phyloP scores from a whole-genome alignment of 2,888 invertebrate species.

The Drosophila hawaiiensis region DNA sequence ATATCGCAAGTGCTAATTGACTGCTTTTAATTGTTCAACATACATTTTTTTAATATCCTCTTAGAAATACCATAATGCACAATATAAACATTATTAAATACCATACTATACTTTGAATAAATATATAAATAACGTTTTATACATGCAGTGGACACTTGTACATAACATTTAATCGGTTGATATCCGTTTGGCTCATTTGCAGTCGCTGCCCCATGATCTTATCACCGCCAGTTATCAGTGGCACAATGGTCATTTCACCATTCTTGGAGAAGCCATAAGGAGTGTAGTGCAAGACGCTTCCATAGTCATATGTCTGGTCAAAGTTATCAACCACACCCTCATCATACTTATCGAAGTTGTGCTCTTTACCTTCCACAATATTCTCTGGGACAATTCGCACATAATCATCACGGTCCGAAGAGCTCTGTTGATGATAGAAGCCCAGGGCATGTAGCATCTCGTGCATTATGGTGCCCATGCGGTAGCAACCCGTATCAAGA shows the following conservation, averaged over 20 bases:
- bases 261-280: conserved; percentile 90
- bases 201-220: conserved; percentile 54
- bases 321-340: conserved; percentile 87
- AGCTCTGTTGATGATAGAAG: conserved; percentile 91
- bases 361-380: conserved; percentile 86
- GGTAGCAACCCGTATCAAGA: conserved; percentile 70
- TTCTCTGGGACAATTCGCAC: conserved; percentile 86
- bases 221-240: conserved; percentile 76
- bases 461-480: conserved; percentile 88
- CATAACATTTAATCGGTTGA: conserved; percentile 59
- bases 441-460: conserved; percentile 91
- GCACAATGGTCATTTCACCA: conserved; percentile 88
- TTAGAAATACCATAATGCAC: not conserved
- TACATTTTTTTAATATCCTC: not conserved
- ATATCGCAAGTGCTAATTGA: not conserved
- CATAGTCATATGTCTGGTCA: conserved; percentile 90
- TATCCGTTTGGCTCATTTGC: conserved; percentile 51
- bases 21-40: not conserved
- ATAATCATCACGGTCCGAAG: conserved; percentile 89
- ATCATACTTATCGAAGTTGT: conserved; percentile 89
- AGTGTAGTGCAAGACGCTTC: conserved; percentile 92
- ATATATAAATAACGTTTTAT: not conserved
- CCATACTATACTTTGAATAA: not conserved
- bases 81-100: not conserved
- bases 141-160: conserved; percentile 49